Conservation (phyloP, 2,113 vertebrate genomes). For the Alethe diademata region DNA sequence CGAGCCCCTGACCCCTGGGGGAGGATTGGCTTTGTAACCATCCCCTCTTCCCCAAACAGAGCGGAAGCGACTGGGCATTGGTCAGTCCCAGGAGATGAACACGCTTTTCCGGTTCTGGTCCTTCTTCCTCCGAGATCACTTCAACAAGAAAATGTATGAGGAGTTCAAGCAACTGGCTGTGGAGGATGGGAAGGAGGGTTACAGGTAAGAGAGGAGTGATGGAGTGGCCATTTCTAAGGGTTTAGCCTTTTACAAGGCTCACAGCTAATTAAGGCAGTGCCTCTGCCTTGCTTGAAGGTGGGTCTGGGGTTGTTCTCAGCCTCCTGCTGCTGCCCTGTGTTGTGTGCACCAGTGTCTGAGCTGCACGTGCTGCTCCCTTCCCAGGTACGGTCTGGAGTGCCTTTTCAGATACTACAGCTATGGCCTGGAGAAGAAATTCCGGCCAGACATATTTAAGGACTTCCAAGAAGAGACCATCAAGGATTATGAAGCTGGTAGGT, state of each 20-base stretch:
- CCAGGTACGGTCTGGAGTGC: conserved; percentile 97
- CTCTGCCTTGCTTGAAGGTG: neutral
- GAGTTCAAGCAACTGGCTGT: conserved; percentile 95
- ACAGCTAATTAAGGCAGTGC: neutral
- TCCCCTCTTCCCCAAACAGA: conserved; percentile 70
- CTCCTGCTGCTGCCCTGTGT: neutral
- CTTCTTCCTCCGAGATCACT: conserved; percentile 97
- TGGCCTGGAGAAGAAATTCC: conserved; percentile 95
- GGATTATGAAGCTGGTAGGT: conserved; percentile 93
- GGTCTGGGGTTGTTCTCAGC: neutral
- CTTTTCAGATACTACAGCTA: conserved; percentile 99
- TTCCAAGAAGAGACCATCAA: conserved; percentile 97
- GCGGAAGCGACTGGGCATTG: conserved; percentile 94
- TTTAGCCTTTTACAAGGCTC: neutral
- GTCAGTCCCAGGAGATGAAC: conserved; percentile 99
- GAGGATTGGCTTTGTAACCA: neutral
- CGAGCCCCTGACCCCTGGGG: neutral
- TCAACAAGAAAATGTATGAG: conserved; percentile 99
- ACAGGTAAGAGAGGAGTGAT: conserved; percentile 79
- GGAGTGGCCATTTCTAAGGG: neutral
- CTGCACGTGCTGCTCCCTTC: neutral
- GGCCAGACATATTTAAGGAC: conserved; percentile 96
- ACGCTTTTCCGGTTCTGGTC: conserved; percentile 99
- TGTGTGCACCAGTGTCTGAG: neutral
- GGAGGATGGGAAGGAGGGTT: conserved; percentile 95